Percentiles rank a stretch among this genome's conserved stretches.
Evolutionary conservation across 2,888 invertebrate genomes (phyloP).

Genomic region (Athalia rosae): DNA sequence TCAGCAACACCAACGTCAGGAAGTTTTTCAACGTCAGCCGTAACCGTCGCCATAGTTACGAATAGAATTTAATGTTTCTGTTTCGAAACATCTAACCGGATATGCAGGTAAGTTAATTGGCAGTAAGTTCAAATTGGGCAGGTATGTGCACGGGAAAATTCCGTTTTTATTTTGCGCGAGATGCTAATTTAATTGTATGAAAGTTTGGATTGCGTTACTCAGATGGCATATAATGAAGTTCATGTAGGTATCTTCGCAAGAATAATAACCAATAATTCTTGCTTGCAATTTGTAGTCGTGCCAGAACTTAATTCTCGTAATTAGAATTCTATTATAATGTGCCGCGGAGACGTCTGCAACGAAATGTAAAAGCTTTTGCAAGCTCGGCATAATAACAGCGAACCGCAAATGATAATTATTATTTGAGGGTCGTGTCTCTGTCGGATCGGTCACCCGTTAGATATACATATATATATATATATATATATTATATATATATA

Average conservation of each 20-base stretch:
- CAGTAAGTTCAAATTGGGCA: neutral
- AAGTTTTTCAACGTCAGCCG: conserved; percentile 1
- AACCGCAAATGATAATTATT: conserved; percentile 16
- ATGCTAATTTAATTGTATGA: conserved; percentile 19
- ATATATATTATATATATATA: neutral
- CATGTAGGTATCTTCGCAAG: conserved; percentile 7
- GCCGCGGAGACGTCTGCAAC: conserved; percentile 8
- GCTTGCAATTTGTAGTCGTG: conserved; percentile 14
- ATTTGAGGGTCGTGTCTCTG: neutral
- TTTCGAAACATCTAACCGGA: neutral
- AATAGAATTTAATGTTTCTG: conserved; percentile 8
- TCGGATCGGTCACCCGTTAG: neutral
- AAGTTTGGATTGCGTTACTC: conserved; percentile 26
- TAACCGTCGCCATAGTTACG: neutral
- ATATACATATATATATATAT: neutral
- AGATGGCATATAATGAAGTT: neutral
- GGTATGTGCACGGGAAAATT: conserved; percentile 24
- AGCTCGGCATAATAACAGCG: neutral
- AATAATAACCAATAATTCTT: conserved; percentile 17
- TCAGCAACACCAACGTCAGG: conserved; percentile 36
- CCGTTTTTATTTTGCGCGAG: conserved; percentile 23
- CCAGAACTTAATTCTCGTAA: conserved; percentile 23
- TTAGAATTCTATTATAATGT: conserved; percentile 20
- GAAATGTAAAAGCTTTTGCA: neutral
- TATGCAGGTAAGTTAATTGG: neutral